Evolutionary conservation across 2,797 vertebrate species (phyloP).

Genomic region (Anas capensis): DNA sequence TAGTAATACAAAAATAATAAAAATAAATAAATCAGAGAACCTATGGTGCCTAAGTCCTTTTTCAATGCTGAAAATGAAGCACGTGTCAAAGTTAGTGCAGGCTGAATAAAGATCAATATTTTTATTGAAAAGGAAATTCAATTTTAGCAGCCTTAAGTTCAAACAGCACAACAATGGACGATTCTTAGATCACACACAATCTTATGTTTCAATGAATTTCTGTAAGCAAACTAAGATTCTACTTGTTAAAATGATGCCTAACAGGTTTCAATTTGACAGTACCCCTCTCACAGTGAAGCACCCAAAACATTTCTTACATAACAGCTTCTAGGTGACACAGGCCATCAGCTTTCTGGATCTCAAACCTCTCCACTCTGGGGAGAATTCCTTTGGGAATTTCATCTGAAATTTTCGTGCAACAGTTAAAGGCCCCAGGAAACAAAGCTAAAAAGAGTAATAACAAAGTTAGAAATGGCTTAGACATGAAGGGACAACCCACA

Average conservation of each 20-base stretch:
- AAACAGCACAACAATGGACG: not conserved
- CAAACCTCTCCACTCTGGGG: constrained; percentile 66
- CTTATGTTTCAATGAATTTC: not conserved
- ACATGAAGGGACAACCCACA: not conserved
- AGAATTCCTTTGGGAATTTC: constrained; percentile 72
- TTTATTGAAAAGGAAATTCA: not conserved
- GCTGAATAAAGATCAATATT: not conserved
- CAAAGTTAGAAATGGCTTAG: constrained; percentile 16
- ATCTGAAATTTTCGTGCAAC: constrained; percentile 74
- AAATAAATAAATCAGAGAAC: not conserved
- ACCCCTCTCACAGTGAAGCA: not conserved
- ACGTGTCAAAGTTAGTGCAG: not conserved
- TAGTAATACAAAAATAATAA: not conserved
- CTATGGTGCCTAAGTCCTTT: not conserved
- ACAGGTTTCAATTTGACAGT: not conserved
- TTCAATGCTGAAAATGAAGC: not conserved
- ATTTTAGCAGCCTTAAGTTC: not conserved
- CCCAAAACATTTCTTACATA: constrained; percentile 75
- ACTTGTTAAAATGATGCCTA: not conserved
- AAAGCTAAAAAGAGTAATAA: constrained; percentile 68
- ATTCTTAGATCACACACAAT: not conserved
- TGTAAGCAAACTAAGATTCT: not conserved
- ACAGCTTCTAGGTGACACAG: constrained; percentile 78
- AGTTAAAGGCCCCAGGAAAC: constrained; percentile 75
- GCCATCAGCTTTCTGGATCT: constrained; percentile 74